A percentile compares a stretch with the other conserved stretches of the same genome.
Conservation (phyloP, 2,888 invertebrate species). For the Papilio demoleus region DNA sequence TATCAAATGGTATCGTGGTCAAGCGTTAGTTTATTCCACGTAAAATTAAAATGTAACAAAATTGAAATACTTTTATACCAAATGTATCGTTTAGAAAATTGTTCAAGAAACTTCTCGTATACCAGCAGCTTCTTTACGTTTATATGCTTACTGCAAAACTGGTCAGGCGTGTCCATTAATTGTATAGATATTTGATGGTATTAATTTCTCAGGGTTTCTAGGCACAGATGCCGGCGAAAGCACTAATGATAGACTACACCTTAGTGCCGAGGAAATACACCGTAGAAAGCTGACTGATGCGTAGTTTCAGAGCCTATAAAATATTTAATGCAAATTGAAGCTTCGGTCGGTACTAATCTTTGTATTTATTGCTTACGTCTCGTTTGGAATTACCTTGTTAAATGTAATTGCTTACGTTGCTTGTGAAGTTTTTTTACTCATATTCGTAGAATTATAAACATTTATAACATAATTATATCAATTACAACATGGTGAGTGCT, state of each 20-base stretch:
- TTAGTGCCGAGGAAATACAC: conserved; percentile 18
- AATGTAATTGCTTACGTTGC: conserved; percentile 6
- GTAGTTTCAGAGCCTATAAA: conserved; percentile 21
- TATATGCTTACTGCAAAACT: conserved; percentile 21
- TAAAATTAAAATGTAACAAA: too few relatives aligned
- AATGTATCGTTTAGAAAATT: not conserved
- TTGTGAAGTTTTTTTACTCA: not conserved
- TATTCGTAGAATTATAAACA: not conserved
- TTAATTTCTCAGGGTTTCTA: conserved; percentile 39
- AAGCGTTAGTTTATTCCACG: too few relatives aligned
- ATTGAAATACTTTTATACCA: too few relatives aligned
- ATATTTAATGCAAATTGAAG: conserved; percentile 28
- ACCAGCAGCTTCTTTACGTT: not conserved
- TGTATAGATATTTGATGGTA: conserved; percentile 35
- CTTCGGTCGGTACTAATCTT: not conserved
- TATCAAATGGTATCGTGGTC: too few relatives aligned
- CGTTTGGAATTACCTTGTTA: conserved; percentile 14
- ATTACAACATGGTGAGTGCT: conserved; percentile 43
- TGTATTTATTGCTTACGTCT: conserved; percentile 21
- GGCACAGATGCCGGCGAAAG: conserved; percentile 37
- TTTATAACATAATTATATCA: conserved; percentile 42
- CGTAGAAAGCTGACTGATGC: conserved; percentile 37
- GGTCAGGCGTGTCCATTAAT: conserved; percentile 30
- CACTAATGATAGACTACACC: conserved; percentile 38
- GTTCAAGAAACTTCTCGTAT: not conserved